A percentile compares a stretch with the other conserved stretches of the same genome.
Conservation (phyloP, 1,140 invertebrate species). For the Eupeodes corollae region DNA sequence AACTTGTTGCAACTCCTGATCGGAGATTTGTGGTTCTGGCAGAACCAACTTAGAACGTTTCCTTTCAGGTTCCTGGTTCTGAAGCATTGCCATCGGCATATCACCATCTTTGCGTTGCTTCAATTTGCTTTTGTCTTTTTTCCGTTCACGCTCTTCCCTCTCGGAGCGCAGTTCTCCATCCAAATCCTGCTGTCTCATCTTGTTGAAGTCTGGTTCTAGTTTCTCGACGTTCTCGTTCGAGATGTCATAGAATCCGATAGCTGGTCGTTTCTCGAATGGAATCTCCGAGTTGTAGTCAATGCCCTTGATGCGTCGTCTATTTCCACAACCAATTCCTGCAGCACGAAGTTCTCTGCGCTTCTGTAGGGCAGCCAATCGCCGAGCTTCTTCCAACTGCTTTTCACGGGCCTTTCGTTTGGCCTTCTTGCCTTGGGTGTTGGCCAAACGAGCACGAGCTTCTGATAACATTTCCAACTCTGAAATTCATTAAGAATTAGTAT, state of each 20-base stretch:
- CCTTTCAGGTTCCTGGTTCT: slow-evolving; percentile 77
- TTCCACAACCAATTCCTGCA: slow-evolving; percentile 72
- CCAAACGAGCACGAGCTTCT: slow-evolving; percentile 92
- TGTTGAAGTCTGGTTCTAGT: slow-evolving; percentile 76
- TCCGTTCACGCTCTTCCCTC: slow-evolving; percentile 77
- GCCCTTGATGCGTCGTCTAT: slow-evolving; percentile 42
- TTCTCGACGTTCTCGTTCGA: slow-evolving; percentile 80
- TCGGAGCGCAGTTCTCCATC: slow-evolving; percentile 84
- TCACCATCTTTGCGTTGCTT: slow-evolving; percentile 95
- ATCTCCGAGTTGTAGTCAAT: slow-evolving; percentile 98
- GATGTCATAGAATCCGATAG: slow-evolving; percentile 88
- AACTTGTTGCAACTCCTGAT: slow-evolving; percentile 81
- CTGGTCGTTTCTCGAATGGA: slow-evolving; percentile 91
- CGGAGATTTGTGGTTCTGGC: slow-evolving; percentile 93
- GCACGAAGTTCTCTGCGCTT: slow-evolving; percentile 92
- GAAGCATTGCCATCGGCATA: slow-evolving; percentile 81
- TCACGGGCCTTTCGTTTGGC: slow-evolving; percentile 97
- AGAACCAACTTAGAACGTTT: slow-evolving; percentile 94
- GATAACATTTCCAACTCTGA: slow-evolving; percentile 96
- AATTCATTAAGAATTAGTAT: too few relatives aligned
- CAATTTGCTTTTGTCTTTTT: slow-evolving; percentile 84
- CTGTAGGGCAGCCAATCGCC: slow-evolving; percentile 88
- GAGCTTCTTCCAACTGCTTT: slow-evolving; percentile 96
- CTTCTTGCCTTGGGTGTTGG: slow-evolving; percentile 99
- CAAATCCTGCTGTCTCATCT: slow-evolving; percentile 81